A percentile compares a stretch with the other conserved stretches of the same genome.
phyloP scores from a whole-genome alignment of 2,888 invertebrate genomes.

The Spodoptera picta region DNA sequence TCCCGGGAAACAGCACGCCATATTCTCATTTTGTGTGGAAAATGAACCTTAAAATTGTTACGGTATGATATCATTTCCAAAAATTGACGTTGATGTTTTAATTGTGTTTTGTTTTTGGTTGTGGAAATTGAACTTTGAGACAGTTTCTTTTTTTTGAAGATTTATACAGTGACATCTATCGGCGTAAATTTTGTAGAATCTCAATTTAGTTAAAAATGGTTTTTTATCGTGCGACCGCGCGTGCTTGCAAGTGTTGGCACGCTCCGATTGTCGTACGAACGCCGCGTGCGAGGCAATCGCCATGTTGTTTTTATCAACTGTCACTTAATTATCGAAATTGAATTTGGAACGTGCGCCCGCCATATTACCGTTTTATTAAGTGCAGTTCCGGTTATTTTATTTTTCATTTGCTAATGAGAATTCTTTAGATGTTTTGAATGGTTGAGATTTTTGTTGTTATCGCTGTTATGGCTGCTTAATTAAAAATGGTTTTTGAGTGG shows the following conservation, averaged over 20 bases:
- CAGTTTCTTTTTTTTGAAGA: slow-evolving; percentile 15
- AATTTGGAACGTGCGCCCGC: slow-evolving; percentile 67
- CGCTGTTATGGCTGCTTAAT: no score
- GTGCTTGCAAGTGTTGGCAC: slow-evolving; percentile 80
- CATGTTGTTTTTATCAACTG: slow-evolving; percentile 76
- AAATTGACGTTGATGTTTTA: slow-evolving; percentile 30
- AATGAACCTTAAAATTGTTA: slow-evolving; percentile 60
- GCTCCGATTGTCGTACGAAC: slow-evolving; percentile 69
- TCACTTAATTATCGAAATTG: slow-evolving; percentile 84
- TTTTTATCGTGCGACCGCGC: slow-evolving; percentile 79
- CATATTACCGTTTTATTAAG: slow-evolving; percentile 57
- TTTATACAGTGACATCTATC: slow-evolving; percentile 47
- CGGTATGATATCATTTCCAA: slow-evolving; percentile 57
- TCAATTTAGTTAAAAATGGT: slow-evolving; percentile 86
- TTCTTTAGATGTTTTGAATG: slow-evolving; percentile 28
- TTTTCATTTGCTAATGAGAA: slow-evolving; percentile 60
- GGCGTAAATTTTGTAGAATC: slow-evolving; percentile 74
- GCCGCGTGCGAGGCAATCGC: slow-evolving; percentile 62
- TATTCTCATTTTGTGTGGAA: slow-evolving; percentile 57
- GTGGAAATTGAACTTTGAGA: slow-evolving; percentile 35
- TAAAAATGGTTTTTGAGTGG: no score
- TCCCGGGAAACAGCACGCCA: slow-evolving; percentile 74
- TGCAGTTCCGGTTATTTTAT: slow-evolving; percentile 61
- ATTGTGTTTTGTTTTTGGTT: slow-evolving; percentile 33
- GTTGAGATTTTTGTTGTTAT: slow-evolving; percentile 18